phyloP scores from a whole-genome alignment of 2,113 vertebrate genomes.

The Heliornis fulica region DNA sequence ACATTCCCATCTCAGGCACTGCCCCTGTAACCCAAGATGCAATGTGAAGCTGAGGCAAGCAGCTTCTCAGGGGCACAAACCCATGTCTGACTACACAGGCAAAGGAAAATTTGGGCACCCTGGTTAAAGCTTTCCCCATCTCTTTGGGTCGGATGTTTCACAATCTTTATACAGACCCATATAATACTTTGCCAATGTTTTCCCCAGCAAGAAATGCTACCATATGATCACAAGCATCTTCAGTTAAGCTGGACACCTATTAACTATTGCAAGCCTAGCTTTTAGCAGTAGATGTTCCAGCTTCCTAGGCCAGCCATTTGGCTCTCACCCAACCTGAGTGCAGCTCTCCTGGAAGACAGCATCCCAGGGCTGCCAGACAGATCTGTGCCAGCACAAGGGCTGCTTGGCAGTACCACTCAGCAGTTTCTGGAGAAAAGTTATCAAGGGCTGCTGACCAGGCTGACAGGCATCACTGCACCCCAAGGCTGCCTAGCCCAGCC shows the following conservation, averaged over 20 bases:
- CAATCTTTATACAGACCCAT: not conserved
- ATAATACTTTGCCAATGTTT: not conserved
- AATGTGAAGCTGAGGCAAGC: not conserved
- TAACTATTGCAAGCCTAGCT: not conserved
- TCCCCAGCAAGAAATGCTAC: not conserved
- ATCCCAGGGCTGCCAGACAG: conserved; percentile 7
- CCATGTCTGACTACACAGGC: not conserved
- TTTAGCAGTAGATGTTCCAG: not conserved
- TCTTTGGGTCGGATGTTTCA: not conserved
- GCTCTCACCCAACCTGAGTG: not conserved
- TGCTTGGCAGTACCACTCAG: not conserved
- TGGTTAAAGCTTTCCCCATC: not conserved
- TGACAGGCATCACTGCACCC: not conserved
- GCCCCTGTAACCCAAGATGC: not conserved
- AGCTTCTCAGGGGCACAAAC: not conserved
- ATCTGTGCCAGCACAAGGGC: not conserved
- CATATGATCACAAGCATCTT: not conserved
- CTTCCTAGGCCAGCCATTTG: not conserved
- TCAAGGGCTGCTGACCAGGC: not conserved
- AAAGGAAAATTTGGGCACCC: not conserved
- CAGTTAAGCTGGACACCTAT: not conserved
- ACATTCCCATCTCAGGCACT: not conserved
- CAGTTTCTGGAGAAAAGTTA: not conserved
- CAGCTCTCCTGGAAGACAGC: not conserved
- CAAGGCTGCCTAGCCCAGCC: not conserved